Base-by-base conservation (phyloP, 2,888 invertebrate genomes). In the Torymus texanus region DNA sequence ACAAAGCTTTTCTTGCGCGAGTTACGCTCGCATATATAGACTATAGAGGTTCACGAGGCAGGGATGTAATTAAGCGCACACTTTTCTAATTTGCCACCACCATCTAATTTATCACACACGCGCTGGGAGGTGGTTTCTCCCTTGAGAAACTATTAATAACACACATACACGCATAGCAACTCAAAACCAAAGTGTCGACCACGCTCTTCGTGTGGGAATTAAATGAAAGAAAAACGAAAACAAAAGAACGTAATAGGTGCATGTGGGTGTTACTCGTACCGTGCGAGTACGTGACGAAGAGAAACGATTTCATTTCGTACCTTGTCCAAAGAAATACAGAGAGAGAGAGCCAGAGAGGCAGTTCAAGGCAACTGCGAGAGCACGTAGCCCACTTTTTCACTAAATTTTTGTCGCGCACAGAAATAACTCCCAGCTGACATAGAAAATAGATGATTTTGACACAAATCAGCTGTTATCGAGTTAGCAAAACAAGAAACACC, bases 21-120 rank as follows among this genome's bases (percentile, higher is more conserved):
- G 61, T 59, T 29, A 24, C 62, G 56, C 21, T 14, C 68, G 59
- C 41, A 55, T n/a, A 29, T 29, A 18, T 59, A 12, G 56, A 21
- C 24, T 58, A 18, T 58, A 18, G n/a, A 13, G 55, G 10, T 14
- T 67, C 41, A 41, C 41, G 8, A 8, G 41, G 41, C 41, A 8
- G 0, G 41, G 41, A 8, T 41, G 58, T 67, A 59, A 78, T 67
- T 21, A 59, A 67, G 29, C 41, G 18, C 24, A 11, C 21, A 61
- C 5, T 78, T 65, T 73, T 68, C 66, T 79, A 59, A 65, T 70
- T 71, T 56, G 56, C 79, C 79, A 71, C 51, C 66, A 78, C 80
- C 78, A 67, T 18, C 70, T 66, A 63, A 62, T 73, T 41, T 16
- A 71, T 51, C 67, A 65, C 41, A 41, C 41, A 8, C 41, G 41